These are phyloP conservation scores for Solenopsis fugax DNA, from an alignment of 1,140 invertebrate genomes.

Conservation along the genomic window DNA sequence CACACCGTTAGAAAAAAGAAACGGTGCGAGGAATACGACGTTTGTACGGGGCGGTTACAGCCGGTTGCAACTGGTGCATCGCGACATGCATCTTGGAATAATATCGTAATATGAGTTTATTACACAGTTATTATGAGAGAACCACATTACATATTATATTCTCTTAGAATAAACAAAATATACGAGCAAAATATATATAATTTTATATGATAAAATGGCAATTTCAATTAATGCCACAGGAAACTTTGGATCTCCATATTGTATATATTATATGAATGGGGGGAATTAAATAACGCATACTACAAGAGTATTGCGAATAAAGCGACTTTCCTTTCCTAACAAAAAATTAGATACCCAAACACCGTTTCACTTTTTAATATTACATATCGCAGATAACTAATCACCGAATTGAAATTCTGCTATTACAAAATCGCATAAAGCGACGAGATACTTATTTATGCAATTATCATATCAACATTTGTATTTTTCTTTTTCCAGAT, in stretches of 20 bases:
- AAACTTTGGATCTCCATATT: not conserved
- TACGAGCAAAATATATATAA: not conserved
- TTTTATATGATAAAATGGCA: not conserved
- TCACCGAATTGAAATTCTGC: not conserved
- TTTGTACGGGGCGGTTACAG: slow-evolving; percentile 15
- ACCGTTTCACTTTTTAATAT: slow-evolving; percentile 1
- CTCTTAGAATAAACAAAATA: not conserved
- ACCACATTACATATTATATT: not conserved
- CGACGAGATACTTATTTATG: not conserved
- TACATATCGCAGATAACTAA: not conserved
- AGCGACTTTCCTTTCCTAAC: not conserved
- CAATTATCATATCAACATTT: slow-evolving; percentile 3
- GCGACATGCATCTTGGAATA: slow-evolving; percentile 10
- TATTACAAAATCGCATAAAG: slow-evolving; percentile 1
- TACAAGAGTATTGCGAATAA: not conserved
- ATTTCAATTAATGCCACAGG: not conserved
- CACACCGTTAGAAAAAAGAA: slow-evolving; percentile 65
- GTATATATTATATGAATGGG: not conserved
- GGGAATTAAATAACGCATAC: not conserved
- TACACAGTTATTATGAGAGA: not conserved
- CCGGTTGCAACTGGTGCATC: slow-evolving; percentile 36
- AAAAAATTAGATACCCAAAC: not conserved
- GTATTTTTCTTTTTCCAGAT: slow-evolving; percentile 12
- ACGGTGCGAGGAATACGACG: slow-evolving; percentile 37
- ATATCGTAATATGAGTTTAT: slow-evolving; percentile 19